Evolutionary conservation across 2,113 vertebrate genomes (phyloP).

Genomic region (Elachura formosa): DNA sequence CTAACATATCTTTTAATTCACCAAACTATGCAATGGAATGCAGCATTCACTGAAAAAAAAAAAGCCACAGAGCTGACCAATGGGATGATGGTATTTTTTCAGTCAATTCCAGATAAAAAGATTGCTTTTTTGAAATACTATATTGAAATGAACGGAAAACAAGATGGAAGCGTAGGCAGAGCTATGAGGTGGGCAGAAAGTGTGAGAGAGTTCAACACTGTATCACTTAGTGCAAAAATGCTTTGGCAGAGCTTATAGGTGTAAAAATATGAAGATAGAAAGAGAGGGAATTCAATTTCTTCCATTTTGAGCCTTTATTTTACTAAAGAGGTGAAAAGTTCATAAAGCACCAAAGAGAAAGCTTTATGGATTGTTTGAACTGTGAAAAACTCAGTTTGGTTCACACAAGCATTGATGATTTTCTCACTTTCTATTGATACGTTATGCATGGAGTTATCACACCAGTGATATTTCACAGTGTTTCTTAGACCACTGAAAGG

Average conservation of each 20-base stretch:
- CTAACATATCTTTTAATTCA: background rate
- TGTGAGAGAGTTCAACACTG: background rate
- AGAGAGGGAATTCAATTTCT: background rate
- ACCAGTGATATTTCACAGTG: background rate
- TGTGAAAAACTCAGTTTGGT: conserved; percentile 49
- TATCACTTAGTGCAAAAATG: background rate
- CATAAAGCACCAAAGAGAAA: conserved; percentile 12
- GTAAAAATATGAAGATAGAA: conserved; percentile 23
- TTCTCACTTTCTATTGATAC: conserved; percentile 42
- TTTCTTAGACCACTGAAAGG: conserved; percentile 6
- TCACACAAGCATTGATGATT: conserved; percentile 31
- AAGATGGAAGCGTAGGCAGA: conserved; percentile 8
- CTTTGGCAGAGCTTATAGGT: conserved; percentile 24
- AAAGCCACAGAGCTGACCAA: background rate
- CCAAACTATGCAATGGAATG: background rate
- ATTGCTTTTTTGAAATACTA: background rate
- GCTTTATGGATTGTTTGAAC: conserved; percentile 42
- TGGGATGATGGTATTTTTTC: background rate
- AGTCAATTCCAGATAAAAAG: background rate
- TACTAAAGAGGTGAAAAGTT: conserved; percentile 28
- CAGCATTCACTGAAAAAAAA: background rate
- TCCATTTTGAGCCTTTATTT: conserved; percentile 31
- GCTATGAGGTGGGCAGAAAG: conserved; percentile 1
- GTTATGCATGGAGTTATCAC: conserved; percentile 23
- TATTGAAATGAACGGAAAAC: conserved; percentile 1